A percentile compares a stretch with the other conserved stretches of the same genome.
Conservation (phyloP, 2,888 invertebrate genomes). For the Campopleginae sp. region DNA sequence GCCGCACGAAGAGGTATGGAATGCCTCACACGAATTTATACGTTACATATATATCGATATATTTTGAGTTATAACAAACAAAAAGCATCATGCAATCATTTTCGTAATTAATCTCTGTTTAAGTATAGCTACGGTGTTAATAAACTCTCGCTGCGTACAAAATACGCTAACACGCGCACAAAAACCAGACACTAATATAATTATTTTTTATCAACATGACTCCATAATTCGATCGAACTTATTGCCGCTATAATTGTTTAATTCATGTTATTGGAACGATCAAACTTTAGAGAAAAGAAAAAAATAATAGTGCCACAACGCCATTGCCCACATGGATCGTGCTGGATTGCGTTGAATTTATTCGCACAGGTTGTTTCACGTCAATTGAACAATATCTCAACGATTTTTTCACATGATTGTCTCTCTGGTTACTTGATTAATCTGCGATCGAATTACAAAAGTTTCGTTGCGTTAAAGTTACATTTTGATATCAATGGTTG, state of each 20-base stretch:
- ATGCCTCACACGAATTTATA: constrained; percentile 11
- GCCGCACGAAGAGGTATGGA: neutral
- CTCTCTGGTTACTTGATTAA: constrained; percentile 30
- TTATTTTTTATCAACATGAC: neutral
- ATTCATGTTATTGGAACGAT: neutral
- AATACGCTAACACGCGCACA: constrained; percentile 2
- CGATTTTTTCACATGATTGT: neutral
- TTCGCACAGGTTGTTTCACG: constrained; percentile 34
- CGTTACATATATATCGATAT: constrained; percentile 41
- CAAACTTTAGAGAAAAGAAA: neutral
- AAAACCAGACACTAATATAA: neutral
- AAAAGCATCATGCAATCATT: constrained; percentile 13
- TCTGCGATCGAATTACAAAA: constrained; percentile 17
- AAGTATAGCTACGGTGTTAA: constrained; percentile 8
- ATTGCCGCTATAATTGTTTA: neutral
- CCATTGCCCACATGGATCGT: constrained; percentile 23
- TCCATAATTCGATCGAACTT: neutral
- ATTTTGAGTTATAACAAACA: constrained; percentile 7
- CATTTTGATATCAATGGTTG: constrained; percentile 23
- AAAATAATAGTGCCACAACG: constrained; percentile 20
- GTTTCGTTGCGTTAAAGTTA: constrained; percentile 7
- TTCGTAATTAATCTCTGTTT: constrained; percentile 24
- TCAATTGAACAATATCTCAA: constrained; percentile 37
- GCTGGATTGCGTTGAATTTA: constrained; percentile 25
- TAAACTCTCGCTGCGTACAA: neutral